Percentiles rank a stretch among this genome's conserved stretches.
Conservation (phyloP, 2,113 vertebrate species). For the Catharus minimus region DNA sequence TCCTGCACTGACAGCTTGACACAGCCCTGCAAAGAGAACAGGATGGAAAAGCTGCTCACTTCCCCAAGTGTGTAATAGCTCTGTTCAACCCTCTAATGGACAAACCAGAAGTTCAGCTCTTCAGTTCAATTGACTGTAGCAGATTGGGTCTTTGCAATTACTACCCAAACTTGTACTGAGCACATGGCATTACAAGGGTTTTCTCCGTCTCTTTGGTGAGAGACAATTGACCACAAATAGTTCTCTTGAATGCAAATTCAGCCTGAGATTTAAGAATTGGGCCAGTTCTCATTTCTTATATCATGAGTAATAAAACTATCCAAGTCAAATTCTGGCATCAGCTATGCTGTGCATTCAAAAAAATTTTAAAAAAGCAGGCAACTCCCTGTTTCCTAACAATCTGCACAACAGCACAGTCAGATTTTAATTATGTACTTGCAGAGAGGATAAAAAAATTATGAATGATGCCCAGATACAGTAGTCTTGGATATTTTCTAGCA, state of each 20-base stretch:
- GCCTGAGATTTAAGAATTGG: background rate
- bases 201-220: background rate
- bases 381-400: background rate
- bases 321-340: background rate
- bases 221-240: background rate
- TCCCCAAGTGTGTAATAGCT: background rate
- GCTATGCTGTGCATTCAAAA: background rate
- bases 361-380: background rate
- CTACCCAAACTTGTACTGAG: background rate
- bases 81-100: background rate
- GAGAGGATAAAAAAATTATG: background rate
- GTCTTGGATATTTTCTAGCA: background rate
- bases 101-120: background rate
- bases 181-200: background rate
- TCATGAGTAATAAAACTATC: background rate
- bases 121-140: background rate
- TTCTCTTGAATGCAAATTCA: background rate
- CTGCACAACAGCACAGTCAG: background rate
- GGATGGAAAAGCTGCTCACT: background rate
- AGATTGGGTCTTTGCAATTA: background rate
- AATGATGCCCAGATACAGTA: background rate
- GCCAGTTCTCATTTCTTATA: background rate
- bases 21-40: background rate
- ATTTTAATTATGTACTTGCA: background rate
- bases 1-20: background rate